Base-by-base conservation (phyloP, 1,140 invertebrate genomes). In the Nephotettix cincticeps region DNA sequence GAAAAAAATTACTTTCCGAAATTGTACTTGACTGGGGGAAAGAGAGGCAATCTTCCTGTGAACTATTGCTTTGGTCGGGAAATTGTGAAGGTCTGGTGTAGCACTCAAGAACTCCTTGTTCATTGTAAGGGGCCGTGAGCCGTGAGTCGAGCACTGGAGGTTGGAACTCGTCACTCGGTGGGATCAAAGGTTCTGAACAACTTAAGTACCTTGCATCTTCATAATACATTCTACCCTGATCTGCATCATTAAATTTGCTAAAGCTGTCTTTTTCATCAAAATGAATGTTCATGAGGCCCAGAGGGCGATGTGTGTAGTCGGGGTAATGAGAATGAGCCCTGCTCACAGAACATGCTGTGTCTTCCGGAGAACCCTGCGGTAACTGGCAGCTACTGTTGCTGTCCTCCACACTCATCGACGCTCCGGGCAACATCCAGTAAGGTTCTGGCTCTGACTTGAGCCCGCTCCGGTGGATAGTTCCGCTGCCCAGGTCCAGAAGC, bases 401-500 rank as follows among this genome's bases (percentile, higher is more conserved):
- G 0, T 86, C 86, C 30, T 87, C 86, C 32, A 83, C 80, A 67
- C 81, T 54, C 23, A 64, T 71, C 11, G 70, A 54, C 30, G 11
- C 1, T 1, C 27, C 61, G 21, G 61, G 63, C 17, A 70, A 17
- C 54, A 70, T 63, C 69, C 69, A 70, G 56, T 63, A 70, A 1
- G 27, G 28, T 28, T 68, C 68, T 17, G 45, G 21, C 21, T 70
- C 56, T 14, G 28, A 11, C n/a, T 65, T 45, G 14, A 30, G 29
- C 29, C 82, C 79, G 30, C 81, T 73, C 80, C 82, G 83, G 70
- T 84, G 83, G 0, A 79, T 86, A 2, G 84, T 82, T 0, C 88
- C 88, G 75, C 89, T 91, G 0, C 87, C 88, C 0, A 92, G 81
- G 73, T 92, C 90, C 0, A 91, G 83, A 19, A 93, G 82, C 0